Percentiles rank a stretch among this genome's conserved stretches.
Conservation (phyloP, 2,888 invertebrate species). For the Diabrotica balteata region DNA sequence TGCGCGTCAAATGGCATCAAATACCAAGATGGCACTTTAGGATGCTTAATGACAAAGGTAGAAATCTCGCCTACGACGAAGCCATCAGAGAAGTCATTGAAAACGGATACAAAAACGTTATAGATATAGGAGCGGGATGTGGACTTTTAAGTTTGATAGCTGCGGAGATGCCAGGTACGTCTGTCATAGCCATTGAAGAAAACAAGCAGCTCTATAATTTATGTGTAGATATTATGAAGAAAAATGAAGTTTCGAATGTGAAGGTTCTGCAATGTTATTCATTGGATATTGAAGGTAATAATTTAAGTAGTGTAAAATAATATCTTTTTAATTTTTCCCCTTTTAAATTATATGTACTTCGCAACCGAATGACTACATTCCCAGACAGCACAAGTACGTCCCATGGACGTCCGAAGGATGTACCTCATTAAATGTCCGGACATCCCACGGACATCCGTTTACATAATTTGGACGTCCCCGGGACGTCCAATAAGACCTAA, state of each 20-base stretch:
- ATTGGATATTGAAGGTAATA: slow-evolving; percentile 58
- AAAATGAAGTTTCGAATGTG: slow-evolving; percentile 61
- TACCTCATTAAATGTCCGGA: no score
- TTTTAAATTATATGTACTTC: no score
- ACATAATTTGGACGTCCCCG: no score
- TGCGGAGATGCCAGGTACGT: slow-evolving; percentile 56
- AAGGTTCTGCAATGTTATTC: slow-evolving; percentile 68
- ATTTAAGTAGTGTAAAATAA: no score
- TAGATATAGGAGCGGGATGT: slow-evolving; percentile 82
- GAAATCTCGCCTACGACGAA: slow-evolving; percentile 71
- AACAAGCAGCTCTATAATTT: slow-evolving; percentile 70
- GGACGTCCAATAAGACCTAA: no score
- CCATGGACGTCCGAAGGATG: no score
- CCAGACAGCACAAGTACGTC: no score
- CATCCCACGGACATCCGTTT: no score
- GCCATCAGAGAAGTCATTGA: slow-evolving; percentile 63
- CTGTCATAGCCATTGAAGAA: slow-evolving; percentile 73
- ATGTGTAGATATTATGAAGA: slow-evolving; percentile 65
- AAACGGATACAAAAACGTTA: slow-evolving; percentile 61
- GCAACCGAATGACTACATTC: no score
- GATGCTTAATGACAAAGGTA: slow-evolving; percentile 78
- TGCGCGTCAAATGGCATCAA: slow-evolving; percentile 72
- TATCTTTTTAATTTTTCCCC: no score
- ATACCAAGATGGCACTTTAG: slow-evolving; percentile 83
- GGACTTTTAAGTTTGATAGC: slow-evolving; percentile 78